Conservation (phyloP, 2,113 vertebrate genomes). For the Rhinoderma darwinii region DNA sequence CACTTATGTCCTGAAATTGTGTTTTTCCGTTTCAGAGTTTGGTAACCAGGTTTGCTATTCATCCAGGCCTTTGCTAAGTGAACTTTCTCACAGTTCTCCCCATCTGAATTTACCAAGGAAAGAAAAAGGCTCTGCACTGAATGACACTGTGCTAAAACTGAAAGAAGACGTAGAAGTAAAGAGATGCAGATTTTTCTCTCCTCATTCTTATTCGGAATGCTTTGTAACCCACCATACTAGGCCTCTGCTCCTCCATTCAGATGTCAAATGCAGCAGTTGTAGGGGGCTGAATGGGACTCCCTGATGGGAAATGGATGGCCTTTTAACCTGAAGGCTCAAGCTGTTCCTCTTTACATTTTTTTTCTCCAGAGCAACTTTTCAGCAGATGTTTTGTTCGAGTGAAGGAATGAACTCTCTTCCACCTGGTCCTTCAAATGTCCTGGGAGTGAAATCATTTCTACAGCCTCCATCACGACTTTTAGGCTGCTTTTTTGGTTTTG, state of each 20-base stretch:
- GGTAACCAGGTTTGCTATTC: conserved; percentile 41
- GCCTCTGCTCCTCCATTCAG: conserved; percentile 77
- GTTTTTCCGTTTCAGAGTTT: conserved; percentile 42
- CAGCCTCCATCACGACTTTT: not conserved
- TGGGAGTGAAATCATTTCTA: conserved; percentile 17
- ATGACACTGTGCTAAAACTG: conserved; percentile 60
- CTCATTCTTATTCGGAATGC: conserved; percentile 59
- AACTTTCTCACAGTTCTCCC: conserved; percentile 57
- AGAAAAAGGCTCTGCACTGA: conserved; percentile 60
- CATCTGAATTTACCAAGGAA: conserved; percentile 49
- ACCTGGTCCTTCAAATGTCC: conserved; percentile 61
- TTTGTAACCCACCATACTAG: conserved; percentile 54
- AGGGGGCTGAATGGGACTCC: conserved; percentile 80
- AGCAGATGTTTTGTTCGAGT: conserved; percentile 70
- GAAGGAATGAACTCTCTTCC: conserved; percentile 66
- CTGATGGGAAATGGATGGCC: conserved; percentile 88
- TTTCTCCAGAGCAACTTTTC: conserved; percentile 63
- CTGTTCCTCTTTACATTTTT: conserved; percentile 70
- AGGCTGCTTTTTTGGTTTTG: conserved; percentile 8
- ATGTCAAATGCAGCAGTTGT: conserved; percentile 78
- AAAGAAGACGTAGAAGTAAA: conserved; percentile 66
- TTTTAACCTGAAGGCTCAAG: conserved; percentile 79
- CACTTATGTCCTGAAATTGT: not conserved
- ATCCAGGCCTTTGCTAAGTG: conserved; percentile 17
- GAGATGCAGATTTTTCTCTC: conserved; percentile 66